Percentiles rank a stretch among this genome's conserved stretches.
Evolutionary conservation across 1,140 invertebrate species (phyloP).

Genomic region (Achroia grisella): DNA sequence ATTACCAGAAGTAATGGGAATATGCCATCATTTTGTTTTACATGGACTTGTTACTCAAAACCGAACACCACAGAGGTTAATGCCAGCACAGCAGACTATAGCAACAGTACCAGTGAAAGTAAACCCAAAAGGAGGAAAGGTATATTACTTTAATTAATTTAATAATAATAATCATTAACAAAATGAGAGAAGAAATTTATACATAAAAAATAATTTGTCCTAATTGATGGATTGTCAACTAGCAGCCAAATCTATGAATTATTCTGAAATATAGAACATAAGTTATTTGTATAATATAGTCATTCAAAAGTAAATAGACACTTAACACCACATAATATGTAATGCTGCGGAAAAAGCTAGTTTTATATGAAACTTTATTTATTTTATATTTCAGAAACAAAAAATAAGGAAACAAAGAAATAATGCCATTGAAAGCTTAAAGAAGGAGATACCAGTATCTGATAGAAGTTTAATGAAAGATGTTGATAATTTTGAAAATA

Average conservation of each 20-base stretch:
- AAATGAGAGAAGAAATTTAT: too few species aligned
- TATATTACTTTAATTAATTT: slow-evolving; percentile 15
- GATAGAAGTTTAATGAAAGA: slow-evolving; percentile 57
- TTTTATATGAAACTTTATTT: neutral
- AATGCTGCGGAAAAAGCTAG: neutral
- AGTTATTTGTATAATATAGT: too few species aligned
- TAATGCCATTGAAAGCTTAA: slow-evolving; percentile 58
- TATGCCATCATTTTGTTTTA: slow-evolving; percentile 45
- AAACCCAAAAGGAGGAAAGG: slow-evolving; percentile 53
- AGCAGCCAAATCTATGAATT: too few species aligned
- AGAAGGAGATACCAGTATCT: slow-evolving; percentile 63
- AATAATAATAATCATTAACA: too few species aligned
- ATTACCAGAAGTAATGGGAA: slow-evolving; percentile 47
- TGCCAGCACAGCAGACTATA: slow-evolving; percentile 56
- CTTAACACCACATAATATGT: neutral
- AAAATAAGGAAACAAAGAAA: slow-evolving; percentile 61
- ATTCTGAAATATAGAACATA: too few species aligned
- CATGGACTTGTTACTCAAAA: slow-evolving; percentile 40
- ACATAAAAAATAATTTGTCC: too few species aligned
- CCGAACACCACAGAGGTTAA: slow-evolving; percentile 41
- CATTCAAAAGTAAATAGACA: too few species aligned
- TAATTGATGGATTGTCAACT: too few species aligned
- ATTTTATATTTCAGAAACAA: slow-evolving; percentile 48
- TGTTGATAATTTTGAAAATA: slow-evolving; percentile 54
- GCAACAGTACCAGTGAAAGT: slow-evolving; percentile 30